Evolutionary conservation across 2,888 invertebrate genomes (phyloP).

Genomic region (Napeogenes inachia): DNA sequence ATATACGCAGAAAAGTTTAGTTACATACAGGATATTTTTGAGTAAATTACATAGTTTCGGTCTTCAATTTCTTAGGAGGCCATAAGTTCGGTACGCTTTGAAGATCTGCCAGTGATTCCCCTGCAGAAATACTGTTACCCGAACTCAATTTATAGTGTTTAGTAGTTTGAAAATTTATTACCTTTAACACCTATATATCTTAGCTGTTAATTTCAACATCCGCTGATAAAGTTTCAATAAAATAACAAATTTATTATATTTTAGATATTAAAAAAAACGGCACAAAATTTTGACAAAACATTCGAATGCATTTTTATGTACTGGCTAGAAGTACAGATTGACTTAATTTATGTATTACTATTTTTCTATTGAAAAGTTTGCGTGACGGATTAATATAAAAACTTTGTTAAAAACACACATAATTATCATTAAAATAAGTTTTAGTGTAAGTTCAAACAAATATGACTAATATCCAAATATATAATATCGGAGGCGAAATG

Average conservation of each 20-base stretch:
- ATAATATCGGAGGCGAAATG: slow-evolving; percentile 32
- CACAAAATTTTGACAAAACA: too few relatives aligned
- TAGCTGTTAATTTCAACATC: too few relatives aligned
- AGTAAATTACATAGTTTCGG: slow-evolving; percentile 10
- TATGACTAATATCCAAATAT: slow-evolving; percentile 31
- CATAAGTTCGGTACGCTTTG: slow-evolving; percentile 23
- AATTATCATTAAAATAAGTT: slow-evolving; percentile 4
- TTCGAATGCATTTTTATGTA: too few relatives aligned
- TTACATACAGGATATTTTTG: too few relatives aligned
- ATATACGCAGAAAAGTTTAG: too few relatives aligned
- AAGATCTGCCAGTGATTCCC: slow-evolving; percentile 26
- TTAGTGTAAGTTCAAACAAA: slow-evolving; percentile 14
- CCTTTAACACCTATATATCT: slow-evolving; percentile 3
- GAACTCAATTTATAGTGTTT: slow-evolving; percentile 23
- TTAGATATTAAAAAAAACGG: too few relatives aligned
- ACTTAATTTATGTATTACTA: too few relatives aligned
- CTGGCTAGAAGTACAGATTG: too few relatives aligned
- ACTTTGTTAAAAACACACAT: background rate
- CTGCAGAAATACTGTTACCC: slow-evolving; percentile 27
- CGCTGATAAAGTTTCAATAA: background rate
- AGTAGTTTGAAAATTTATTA: slow-evolving; percentile 21
- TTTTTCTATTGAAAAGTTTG: too few relatives aligned
- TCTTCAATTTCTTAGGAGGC: slow-evolving; percentile 17
- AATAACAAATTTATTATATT: too few relatives aligned
- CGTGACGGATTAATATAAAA: background rate